These are phyloP conservation scores for Griposia aprilina DNA, from an alignment of 2,888 invertebrate genomes.

Conservation along the genomic window DNA sequence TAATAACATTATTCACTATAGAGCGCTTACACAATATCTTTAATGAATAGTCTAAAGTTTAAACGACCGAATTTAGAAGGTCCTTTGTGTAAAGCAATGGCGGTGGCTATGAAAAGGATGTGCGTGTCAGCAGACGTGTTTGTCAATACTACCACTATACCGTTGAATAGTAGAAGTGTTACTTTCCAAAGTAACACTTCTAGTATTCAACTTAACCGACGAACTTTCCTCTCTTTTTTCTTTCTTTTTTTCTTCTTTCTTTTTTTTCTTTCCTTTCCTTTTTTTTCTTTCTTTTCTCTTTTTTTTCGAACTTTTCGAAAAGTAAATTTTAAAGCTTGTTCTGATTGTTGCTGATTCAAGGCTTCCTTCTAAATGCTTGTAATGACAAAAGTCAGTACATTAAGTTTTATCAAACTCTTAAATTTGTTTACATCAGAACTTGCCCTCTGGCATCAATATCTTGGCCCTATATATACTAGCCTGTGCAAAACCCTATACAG, in stretches of 20 bases:
- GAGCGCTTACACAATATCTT: constrained; percentile 61
- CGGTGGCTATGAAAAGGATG: constrained; percentile 74
- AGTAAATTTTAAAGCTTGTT: too few relatives aligned
- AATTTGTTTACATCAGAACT: background rate
- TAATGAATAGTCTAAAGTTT: constrained; percentile 65
- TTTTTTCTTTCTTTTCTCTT: too few relatives aligned
- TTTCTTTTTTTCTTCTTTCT: too few relatives aligned
- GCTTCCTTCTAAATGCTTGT: background rate
- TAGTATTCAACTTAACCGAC: too few relatives aligned
- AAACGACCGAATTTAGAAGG: constrained; percentile 67
- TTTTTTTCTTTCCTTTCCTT: too few relatives aligned
- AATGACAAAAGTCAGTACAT: background rate
- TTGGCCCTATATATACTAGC: too few relatives aligned
- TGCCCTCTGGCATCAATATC: background rate
- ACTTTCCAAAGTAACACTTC: too few relatives aligned
- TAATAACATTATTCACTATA: constrained; percentile 58
- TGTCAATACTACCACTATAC: constrained; percentile 66
- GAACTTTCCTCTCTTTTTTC: too few relatives aligned
- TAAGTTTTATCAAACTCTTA: background rate
- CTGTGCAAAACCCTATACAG: background rate
- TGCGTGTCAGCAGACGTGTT: constrained; percentile 77
- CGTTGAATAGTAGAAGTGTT: constrained; percentile 32
- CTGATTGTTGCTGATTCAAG: background rate
- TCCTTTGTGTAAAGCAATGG: constrained; percentile 66
- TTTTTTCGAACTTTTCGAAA: too few relatives aligned